These are phyloP conservation scores for Coendou prehensilis DNA, from an alignment of 2,797 vertebrate species.

Conservation along the genomic window DNA sequence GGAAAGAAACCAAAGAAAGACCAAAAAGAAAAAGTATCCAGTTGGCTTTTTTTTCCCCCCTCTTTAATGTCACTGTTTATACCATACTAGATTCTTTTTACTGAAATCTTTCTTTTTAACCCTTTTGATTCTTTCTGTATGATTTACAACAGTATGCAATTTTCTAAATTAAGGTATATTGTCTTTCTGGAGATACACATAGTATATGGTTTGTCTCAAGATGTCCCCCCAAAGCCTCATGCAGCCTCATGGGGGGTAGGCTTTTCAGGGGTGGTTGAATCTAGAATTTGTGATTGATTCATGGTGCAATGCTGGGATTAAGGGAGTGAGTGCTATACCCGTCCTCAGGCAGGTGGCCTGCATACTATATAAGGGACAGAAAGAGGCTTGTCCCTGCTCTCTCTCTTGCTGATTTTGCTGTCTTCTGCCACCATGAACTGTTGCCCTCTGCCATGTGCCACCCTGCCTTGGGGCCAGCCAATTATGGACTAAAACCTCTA, in stretches of 20 bases:
- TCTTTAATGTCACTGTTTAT: not conserved
- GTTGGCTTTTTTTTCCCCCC: not conserved
- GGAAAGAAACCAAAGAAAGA: not conserved
- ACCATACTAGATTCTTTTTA: not conserved
- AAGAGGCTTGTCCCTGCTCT: too few relatives aligned
- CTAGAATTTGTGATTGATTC: not conserved
- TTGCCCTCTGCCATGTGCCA: too few relatives aligned
- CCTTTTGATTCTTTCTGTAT: not conserved
- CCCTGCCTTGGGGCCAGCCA: too few relatives aligned
- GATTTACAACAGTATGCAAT: not conserved
- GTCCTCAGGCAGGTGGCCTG: too few relatives aligned
- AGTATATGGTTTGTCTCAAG: not conserved
- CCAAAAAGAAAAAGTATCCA: not conserved
- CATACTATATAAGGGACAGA: too few relatives aligned
- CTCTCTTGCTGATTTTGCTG: too few relatives aligned
- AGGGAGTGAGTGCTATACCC: not conserved
- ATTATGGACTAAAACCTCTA: too few relatives aligned
- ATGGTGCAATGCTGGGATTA: not conserved
- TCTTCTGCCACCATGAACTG: too few relatives aligned
- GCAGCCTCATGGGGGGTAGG: too few relatives aligned
- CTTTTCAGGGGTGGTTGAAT: not conserved
- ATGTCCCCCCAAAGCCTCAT: not conserved
- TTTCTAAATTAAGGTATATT: not conserved
- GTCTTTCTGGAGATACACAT: not conserved
- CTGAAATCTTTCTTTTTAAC: not conserved